These are phyloP conservation scores for Labeo rohita DNA, from an alignment of 2,113 vertebrate genomes.

Conservation along the genomic window DNA sequence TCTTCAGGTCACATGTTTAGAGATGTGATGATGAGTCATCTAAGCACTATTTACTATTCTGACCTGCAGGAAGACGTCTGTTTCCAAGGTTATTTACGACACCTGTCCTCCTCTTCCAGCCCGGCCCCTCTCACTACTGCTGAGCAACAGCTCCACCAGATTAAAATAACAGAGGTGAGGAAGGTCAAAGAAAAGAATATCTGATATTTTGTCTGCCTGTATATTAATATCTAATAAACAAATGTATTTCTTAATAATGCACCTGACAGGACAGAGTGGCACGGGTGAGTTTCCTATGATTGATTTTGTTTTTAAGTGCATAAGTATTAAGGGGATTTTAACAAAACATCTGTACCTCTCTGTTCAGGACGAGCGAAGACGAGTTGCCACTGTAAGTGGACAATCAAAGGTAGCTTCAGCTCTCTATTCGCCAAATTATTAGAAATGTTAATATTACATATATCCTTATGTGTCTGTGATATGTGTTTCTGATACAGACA, in stretches of 20 bases:
- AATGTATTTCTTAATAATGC: conserved; percentile 36
- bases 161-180: conserved; percentile 89
- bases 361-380: conserved; percentile 76
- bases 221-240: neutral
- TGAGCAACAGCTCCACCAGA: conserved; percentile 91
- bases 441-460: neutral
- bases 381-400: conserved; percentile 70
- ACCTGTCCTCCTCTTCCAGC: conserved; percentile 85
- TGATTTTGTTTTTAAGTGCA: conserved; percentile 13
- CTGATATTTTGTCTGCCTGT: neutral
- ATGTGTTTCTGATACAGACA: conserved; percentile 84
- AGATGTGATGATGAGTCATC: neutral
- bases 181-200: neutral
- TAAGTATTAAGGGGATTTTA: neutral
- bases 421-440: neutral
- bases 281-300: conserved; percentile 68
- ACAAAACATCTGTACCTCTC: neutral
- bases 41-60: conserved; percentile 41
- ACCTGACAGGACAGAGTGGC: conserved; percentile 76
- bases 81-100: conserved; percentile 90
- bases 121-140: conserved; percentile 89
- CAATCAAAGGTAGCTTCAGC: conserved; percentile 69
- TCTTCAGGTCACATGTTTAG: neutral
- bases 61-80: conserved; percentile 89
- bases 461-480: conserved; percentile 51